Conservation (phyloP, 2,797 vertebrate genomes). For the Petrocephalus schoutedeni region DNA sequence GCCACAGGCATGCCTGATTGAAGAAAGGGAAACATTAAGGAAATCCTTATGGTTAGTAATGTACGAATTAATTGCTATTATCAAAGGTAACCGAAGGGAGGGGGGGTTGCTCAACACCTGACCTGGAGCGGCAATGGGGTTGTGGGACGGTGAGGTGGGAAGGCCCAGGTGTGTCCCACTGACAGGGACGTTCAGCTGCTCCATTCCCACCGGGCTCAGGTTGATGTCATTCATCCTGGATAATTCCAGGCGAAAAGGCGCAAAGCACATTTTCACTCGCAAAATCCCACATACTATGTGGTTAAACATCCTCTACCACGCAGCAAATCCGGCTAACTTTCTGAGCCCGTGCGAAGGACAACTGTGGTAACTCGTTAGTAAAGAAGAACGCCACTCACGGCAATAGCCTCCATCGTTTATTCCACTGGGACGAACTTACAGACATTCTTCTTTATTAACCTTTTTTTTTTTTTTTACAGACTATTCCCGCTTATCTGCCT, state of each 20-base stretch:
- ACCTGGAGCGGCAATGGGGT: conserved; percentile 83
- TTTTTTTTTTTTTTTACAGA: too few relatives aligned
- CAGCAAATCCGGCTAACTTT: neutral
- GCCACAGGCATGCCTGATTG: conserved; percentile 86
- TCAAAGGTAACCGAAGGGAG: neutral
- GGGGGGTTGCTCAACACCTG: conserved; percentile 8
- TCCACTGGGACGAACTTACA: too few relatives aligned
- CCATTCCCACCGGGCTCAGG: conserved; percentile 94
- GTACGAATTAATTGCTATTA: neutral
- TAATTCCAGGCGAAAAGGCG: too few relatives aligned
- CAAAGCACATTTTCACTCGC: neutral
- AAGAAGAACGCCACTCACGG: too few relatives aligned
- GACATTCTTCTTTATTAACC: too few relatives aligned
- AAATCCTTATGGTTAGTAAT: neutral
- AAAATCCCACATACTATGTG: neutral
- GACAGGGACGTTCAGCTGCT: conserved; percentile 91
- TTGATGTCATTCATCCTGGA: conserved; percentile 97
- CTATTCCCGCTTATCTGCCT: too few relatives aligned
- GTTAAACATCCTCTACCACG: neutral
- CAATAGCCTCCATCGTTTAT: too few relatives aligned
- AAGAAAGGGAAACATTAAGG: neutral
- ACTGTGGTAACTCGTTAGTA: too few relatives aligned
- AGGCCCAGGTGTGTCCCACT: conserved; percentile 86
- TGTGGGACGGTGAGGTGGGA: conserved; percentile 89
- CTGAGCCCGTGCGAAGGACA: neutral